These are phyloP conservation scores for Sericinus montela DNA, from an alignment of 2,888 invertebrate species.

Conservation along the genomic window DNA sequence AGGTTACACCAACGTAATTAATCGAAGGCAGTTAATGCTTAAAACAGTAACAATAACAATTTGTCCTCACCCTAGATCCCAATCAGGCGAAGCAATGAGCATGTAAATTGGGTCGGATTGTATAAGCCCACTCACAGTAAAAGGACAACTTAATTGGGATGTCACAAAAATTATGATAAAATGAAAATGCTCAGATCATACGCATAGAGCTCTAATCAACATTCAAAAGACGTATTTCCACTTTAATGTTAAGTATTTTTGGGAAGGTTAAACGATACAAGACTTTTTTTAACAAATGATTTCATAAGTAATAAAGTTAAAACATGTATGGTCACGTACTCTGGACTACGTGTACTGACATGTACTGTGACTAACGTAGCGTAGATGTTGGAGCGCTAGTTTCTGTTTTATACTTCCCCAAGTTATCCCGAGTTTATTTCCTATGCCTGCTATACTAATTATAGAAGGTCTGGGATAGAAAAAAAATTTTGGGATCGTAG, in stretches of 20 bases:
- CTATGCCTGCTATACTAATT: no score
- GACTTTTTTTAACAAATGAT: constrained; percentile 8
- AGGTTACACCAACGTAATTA: no score
- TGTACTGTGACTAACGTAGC: no score
- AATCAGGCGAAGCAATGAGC: not conserved
- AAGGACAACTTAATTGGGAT: constrained; percentile 4
- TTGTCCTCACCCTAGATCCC: not conserved
- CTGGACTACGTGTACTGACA: no score
- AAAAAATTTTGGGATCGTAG: no score
- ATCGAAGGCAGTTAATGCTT: no score
- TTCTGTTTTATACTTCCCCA: no score
- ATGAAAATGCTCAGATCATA: constrained; percentile 8
- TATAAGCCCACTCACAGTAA: not conserved
- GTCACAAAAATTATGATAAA: constrained; percentile 16
- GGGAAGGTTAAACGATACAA: constrained; percentile 11
- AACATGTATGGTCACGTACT: no score
- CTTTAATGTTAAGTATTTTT: constrained; percentile 15
- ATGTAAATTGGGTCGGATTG: not conserved
- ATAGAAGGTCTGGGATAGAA: no score
- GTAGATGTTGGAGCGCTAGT: no score
- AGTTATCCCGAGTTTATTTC: no score
- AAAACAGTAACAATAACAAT: not conserved
- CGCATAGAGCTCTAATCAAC: constrained; percentile 5
- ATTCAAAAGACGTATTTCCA: constrained; percentile 16
- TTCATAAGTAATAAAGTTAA: no score